phyloP scores from a whole-genome alignment of 2,797 vertebrate genomes.

The Ibycter americanus region DNA sequence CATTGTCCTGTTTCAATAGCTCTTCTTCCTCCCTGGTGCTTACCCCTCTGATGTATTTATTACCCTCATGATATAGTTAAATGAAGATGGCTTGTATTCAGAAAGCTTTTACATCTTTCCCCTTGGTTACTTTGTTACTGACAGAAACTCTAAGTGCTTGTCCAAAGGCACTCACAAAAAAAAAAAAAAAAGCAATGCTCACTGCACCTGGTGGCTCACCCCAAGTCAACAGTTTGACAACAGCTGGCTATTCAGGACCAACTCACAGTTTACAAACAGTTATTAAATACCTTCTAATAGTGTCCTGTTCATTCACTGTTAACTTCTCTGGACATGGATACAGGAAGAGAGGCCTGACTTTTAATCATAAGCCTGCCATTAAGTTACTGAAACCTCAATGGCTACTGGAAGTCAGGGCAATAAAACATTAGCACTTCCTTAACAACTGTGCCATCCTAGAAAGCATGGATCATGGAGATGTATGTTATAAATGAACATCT shows the following conservation, averaged over 20 bases:
- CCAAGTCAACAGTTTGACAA: not conserved
- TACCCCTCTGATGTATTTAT: not conserved
- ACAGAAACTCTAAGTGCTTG: not conserved
- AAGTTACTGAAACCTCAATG: not conserved
- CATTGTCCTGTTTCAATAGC: conserved; percentile 5
- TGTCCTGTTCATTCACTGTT: not conserved
- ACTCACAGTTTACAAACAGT: not conserved
- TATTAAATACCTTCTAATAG: not conserved
- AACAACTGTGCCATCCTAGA: not conserved
- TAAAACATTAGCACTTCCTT: not conserved
- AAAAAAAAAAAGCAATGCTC: fast-evolving
- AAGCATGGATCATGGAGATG: not conserved
- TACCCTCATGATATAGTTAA: not conserved
- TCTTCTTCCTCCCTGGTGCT: conserved; percentile 14
- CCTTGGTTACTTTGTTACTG: not conserved
- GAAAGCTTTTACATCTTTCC: not conserved
- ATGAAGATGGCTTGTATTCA: not conserved
- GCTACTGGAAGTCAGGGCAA: not conserved
- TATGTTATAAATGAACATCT: not conserved
- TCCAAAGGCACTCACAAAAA: not conserved
- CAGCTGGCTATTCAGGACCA: not conserved
- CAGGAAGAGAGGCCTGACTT: not conserved
- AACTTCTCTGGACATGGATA: not conserved
- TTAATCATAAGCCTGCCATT: not conserved
- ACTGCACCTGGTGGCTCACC: not conserved